Conservation (phyloP, 1,140 invertebrate genomes). For the Bombus terrestris region DNA sequence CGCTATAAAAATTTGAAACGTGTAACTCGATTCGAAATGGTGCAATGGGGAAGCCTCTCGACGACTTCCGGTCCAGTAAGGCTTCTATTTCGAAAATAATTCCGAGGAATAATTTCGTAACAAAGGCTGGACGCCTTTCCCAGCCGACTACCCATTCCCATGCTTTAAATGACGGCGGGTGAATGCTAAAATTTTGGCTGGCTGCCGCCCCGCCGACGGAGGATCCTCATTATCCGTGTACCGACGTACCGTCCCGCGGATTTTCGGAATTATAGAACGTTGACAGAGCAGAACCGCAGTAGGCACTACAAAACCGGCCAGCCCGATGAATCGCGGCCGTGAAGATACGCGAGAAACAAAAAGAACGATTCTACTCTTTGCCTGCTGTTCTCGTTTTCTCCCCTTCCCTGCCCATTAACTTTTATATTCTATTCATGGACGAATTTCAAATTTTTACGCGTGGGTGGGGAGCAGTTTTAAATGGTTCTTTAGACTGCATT, state of each 20-base stretch:
- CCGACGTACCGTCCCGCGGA: background rate
- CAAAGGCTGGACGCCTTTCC: conserved; percentile 10
- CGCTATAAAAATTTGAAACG: background rate
- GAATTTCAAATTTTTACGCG: background rate
- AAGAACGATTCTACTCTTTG: background rate
- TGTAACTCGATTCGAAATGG: background rate
- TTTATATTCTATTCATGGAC: background rate
- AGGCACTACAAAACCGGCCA: conserved; percentile 9
- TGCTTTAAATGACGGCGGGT: conserved; percentile 8
- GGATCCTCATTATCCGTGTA: conserved; percentile 46
- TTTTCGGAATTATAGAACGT: conserved; percentile 51
- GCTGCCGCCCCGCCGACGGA: background rate
- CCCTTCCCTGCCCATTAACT: background rate
- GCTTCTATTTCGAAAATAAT: conserved; percentile 46
- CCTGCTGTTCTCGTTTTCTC: conserved; percentile 35
- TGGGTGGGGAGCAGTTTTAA: background rate
- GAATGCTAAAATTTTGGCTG: conserved; percentile 29
- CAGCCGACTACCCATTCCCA: background rate
- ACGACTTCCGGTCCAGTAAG: background rate
- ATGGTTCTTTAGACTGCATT: background rate
- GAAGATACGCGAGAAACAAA: conserved; percentile 22
- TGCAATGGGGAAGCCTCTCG: background rate
- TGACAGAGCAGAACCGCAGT: background rate
- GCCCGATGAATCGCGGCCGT: conserved; percentile 19
- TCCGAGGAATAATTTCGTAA: conserved; percentile 41